A percentile compares a stretch with the other conserved stretches of the same genome.
Conservation (phyloP, 2,797 vertebrate genomes). For the Oreochromis mossambicus region DNA sequence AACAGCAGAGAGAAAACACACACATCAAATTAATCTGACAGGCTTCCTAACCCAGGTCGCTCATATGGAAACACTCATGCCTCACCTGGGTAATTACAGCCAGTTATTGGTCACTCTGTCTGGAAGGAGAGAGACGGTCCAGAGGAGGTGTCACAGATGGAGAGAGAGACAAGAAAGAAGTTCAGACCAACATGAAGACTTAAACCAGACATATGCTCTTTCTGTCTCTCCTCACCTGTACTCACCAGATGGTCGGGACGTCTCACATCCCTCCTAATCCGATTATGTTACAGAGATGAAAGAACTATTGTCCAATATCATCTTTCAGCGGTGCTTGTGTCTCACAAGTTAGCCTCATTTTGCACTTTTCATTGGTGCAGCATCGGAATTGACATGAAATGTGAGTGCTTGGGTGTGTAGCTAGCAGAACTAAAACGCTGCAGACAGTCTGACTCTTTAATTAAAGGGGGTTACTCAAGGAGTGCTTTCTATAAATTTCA, state of each 20-base stretch:
- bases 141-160: conserved; percentile 35
- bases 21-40: conserved; percentile 63
- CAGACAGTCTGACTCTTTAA: conserved; percentile 44
- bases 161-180: conserved; percentile 1
- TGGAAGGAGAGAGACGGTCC: background rate
- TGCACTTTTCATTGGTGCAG: conserved; percentile 9
- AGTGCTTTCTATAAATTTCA: conserved; percentile 47
- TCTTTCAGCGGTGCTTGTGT: conserved; percentile 10
- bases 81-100: conserved; percentile 55
- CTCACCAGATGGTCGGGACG: background rate
- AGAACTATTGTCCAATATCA: conserved; percentile 12
- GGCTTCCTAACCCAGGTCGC: conserved; percentile 7
- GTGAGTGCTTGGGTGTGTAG: background rate
- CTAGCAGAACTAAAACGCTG: conserved; percentile 22
- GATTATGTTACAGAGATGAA: conserved; percentile 45
- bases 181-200: conserved; percentile 7
- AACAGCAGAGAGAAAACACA: conserved; percentile 50
- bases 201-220: conserved; percentile 11
- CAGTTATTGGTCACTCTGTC: conserved; percentile 36
- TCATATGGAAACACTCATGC: conserved; percentile 63
- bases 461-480: conserved; percentile 43
- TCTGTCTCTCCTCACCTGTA: conserved; percentile 29
- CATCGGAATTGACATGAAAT: conserved; percentile 19
- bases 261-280: conserved; percentile 23
- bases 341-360: background rate